Conservation (phyloP, 2,888 invertebrate species). For the Thalpophila matura region DNA sequence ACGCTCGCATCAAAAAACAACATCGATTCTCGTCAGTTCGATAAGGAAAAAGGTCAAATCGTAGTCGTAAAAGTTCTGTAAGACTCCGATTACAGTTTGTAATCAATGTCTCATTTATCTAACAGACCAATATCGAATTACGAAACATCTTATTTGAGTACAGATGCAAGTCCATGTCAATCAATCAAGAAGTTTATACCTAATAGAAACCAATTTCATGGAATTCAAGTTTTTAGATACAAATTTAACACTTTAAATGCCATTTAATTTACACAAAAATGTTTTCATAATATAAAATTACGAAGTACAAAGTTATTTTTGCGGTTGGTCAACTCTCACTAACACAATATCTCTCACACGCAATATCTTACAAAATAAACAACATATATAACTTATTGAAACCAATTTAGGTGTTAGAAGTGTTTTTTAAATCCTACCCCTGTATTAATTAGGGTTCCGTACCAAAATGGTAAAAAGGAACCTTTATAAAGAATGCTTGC, state of each 20-base stretch:
- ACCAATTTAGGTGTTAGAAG: too few species aligned
- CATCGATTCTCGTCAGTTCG: not conserved
- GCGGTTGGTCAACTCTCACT: too few species aligned
- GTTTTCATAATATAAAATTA: not conserved
- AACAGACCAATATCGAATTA: slow-evolving; percentile 16
- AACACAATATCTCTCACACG: too few species aligned
- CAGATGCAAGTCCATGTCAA: not conserved
- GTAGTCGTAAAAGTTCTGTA: not conserved
- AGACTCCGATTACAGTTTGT: slow-evolving; percentile 13
- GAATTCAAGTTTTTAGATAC: slow-evolving; percentile 11
- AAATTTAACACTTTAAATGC: slow-evolving; percentile 2
- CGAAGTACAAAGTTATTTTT: too few species aligned
- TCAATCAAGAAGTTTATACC: slow-evolving; percentile 12
- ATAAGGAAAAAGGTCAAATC: slow-evolving; percentile 9
- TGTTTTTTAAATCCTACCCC: too few species aligned
- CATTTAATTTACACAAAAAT: slow-evolving; percentile 2
- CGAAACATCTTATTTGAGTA: slow-evolving; percentile 4
- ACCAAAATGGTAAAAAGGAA: too few species aligned
- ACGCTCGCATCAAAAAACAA: not conserved
- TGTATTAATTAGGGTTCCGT: too few species aligned
- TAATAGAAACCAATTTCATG: slow-evolving; percentile 42
- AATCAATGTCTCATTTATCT: slow-evolving; percentile 11
- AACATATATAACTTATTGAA: too few species aligned
- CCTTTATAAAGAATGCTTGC: too few species aligned
- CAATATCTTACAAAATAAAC: too few species aligned